phyloP scores from a whole-genome alignment of 1,140 invertebrate genomes.

The Muscidifurax raptorellus region DNA sequence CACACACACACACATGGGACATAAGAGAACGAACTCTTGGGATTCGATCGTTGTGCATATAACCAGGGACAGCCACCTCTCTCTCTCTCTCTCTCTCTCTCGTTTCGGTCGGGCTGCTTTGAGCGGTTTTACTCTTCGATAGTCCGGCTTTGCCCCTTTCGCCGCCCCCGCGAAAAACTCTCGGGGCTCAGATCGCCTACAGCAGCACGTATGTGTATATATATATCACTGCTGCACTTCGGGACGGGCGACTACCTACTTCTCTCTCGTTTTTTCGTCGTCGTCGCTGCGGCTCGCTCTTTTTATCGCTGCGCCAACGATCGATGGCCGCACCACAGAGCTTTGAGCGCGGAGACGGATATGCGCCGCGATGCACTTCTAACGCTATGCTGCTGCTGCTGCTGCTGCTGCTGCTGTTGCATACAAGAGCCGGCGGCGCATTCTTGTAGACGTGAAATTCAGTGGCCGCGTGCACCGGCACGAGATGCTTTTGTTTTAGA shows the following conservation, averaged over 20 bases:
- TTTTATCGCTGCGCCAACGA: slow-evolving; percentile 30
- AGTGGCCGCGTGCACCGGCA: slow-evolving; percentile 8
- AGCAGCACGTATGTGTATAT: slow-evolving; percentile 34
- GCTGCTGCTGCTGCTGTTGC: background rate
- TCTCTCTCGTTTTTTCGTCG: slow-evolving; percentile 5
- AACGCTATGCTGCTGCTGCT: slow-evolving; percentile 24
- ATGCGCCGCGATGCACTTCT: slow-evolving; percentile 43
- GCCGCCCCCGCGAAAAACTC: slow-evolving; percentile 53
- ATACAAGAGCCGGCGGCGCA: slow-evolving; percentile 31
- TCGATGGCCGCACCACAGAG: slow-evolving; percentile 26
- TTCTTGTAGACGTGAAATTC: slow-evolving; percentile 52
- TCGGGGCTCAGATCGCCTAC: slow-evolving; percentile 34
- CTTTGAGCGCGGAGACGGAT: slow-evolving; percentile 29
- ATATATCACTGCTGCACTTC: slow-evolving; percentile 57
- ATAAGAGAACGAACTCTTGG: slow-evolving; percentile 36
- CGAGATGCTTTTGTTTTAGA: slow-evolving; percentile 42
- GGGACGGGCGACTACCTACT: slow-evolving; percentile 29
- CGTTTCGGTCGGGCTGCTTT: slow-evolving; percentile 68
- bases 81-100: slow-evolving; percentile 47
- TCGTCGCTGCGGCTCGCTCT: background rate
- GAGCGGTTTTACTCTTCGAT: slow-evolving; percentile 75
- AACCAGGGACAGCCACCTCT: slow-evolving; percentile 22
- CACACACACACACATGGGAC: background rate
- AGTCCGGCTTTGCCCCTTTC: slow-evolving; percentile 59
- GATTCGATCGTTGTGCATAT: background rate